These are phyloP conservation scores for Thymallus thymallus DNA, from an alignment of 2,113 vertebrate species.

Conservation along the genomic window DNA sequence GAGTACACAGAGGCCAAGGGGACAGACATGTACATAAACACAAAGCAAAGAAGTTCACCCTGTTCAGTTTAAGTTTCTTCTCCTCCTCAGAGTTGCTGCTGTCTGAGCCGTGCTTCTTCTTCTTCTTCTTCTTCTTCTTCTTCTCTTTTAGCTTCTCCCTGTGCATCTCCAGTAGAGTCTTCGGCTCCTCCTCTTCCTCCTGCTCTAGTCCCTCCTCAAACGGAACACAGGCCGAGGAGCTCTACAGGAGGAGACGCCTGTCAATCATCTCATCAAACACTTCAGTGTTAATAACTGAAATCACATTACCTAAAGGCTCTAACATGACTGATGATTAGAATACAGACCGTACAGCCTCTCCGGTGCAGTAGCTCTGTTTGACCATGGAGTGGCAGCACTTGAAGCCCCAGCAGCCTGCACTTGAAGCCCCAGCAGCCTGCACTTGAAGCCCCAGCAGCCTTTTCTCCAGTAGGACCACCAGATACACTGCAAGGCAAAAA, in stretches of 20 bases:
- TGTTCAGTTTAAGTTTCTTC: constrained; percentile 93
- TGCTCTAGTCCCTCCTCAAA: constrained; percentile 74
- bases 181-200: constrained; percentile 73
- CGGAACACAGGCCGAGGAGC: constrained; percentile 57
- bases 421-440: constrained; percentile 95
- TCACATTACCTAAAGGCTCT: not conserved
- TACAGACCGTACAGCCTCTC: constrained; percentile 84
- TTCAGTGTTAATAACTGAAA: not conserved
- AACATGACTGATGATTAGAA: not conserved
- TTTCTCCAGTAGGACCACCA: constrained; percentile 98
- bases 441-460: constrained; percentile 93
- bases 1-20: not conserved
- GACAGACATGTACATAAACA: not conserved
- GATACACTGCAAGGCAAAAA: constrained; percentile 79
- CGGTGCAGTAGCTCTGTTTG: constrained; percentile 96
- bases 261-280: not conserved
- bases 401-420: constrained; percentile 95
- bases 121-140: constrained; percentile 92
- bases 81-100: constrained; percentile 91
- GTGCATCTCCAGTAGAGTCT: constrained; percentile 90
- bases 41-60: constrained; percentile 68
- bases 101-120: constrained; percentile 82
- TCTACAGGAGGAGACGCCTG: constrained; percentile 32
- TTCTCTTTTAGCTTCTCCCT: constrained; percentile 89
- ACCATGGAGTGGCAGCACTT: constrained; percentile 96